These are phyloP conservation scores for Eulithis prunata DNA, from an alignment of 2,888 invertebrate species.

Conservation along the genomic window DNA sequence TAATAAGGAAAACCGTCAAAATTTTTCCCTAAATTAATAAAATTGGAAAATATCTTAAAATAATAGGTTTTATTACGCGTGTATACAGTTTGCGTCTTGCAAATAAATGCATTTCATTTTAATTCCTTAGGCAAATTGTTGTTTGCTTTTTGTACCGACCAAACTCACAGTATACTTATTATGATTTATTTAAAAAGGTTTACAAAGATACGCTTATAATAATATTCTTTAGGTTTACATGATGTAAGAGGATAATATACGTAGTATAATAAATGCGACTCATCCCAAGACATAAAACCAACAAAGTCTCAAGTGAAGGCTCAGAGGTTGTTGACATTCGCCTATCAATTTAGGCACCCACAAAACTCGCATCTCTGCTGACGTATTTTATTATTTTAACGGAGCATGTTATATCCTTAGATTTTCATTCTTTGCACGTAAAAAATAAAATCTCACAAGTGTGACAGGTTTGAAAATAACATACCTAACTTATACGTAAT, in stretches of 20 bases:
- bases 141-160: too few relatives aligned
- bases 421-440: slow-evolving; percentile 75
- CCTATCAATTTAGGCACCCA: slow-evolving; percentile 59
- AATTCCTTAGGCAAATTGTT: too few relatives aligned
- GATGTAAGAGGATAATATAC: not conserved
- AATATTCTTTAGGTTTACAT: not conserved
- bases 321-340: slow-evolving; percentile 45
- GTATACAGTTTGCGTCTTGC: too few relatives aligned
- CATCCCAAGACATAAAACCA: slow-evolving; percentile 29
- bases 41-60: too few relatives aligned
- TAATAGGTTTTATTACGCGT: too few relatives aligned
- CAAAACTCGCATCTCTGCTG: slow-evolving; percentile 50
- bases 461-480: slow-evolving; percentile 72
- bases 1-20: too few relatives aligned
- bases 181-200: too few relatives aligned
- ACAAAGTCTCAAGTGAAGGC: slow-evolving; percentile 34
- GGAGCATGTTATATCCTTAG: slow-evolving; percentile 60
- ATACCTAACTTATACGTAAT: slow-evolving; percentile 67
- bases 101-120: too few relatives aligned
- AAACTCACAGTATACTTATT: too few relatives aligned
- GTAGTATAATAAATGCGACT: slow-evolving; percentile 18
- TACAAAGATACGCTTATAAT: not conserved
- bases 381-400: slow-evolving; percentile 61
- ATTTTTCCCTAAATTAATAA: too few relatives aligned
- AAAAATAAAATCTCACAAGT: slow-evolving; percentile 74